A percentile compares a stretch with the other conserved stretches of the same genome.
Conservation (phyloP, 2,113 vertebrate genomes). For the Notiomystis cincta region DNA sequence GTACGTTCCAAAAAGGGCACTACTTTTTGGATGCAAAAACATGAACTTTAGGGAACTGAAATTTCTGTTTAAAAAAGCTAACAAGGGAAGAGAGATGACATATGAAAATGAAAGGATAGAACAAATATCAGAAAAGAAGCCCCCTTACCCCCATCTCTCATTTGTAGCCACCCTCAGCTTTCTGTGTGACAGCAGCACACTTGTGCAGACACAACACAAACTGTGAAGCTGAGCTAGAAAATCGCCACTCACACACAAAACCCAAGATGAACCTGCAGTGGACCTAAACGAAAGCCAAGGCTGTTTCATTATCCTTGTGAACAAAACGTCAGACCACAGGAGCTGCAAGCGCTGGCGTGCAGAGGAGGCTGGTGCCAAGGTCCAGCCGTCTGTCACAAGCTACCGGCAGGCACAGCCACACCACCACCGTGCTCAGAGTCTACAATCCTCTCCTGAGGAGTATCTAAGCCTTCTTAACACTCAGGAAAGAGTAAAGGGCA, state of each 20-base stretch:
- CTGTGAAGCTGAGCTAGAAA: not conserved
- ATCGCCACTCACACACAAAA: not conserved
- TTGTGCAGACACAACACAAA: not conserved
- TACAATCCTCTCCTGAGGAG: fast-evolving
- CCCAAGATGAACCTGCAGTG: fast-evolving
- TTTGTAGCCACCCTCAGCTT: not conserved
- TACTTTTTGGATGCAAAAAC: not conserved
- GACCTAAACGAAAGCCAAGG: not conserved
- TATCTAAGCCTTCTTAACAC: not conserved
- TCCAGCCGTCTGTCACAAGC: not conserved
- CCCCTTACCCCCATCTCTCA: not conserved
- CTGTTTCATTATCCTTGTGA: not conserved
- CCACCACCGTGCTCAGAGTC: not conserved
- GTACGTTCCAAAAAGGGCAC: not conserved
- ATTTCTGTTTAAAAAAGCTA: not conserved
- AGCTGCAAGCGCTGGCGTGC: not conserved
- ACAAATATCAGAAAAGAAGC: not conserved
- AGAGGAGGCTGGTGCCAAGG: not conserved
- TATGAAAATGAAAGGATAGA: not conserved
- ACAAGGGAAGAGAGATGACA: not conserved
- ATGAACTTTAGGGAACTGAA: not conserved
- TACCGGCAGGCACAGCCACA: not conserved
- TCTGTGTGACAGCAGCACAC: not conserved
- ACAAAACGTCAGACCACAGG: not conserved
- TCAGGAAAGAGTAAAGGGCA: not conserved